Base-by-base conservation (phyloP, 2,113 vertebrate species). In the Lepisosteus osseus region DNA sequence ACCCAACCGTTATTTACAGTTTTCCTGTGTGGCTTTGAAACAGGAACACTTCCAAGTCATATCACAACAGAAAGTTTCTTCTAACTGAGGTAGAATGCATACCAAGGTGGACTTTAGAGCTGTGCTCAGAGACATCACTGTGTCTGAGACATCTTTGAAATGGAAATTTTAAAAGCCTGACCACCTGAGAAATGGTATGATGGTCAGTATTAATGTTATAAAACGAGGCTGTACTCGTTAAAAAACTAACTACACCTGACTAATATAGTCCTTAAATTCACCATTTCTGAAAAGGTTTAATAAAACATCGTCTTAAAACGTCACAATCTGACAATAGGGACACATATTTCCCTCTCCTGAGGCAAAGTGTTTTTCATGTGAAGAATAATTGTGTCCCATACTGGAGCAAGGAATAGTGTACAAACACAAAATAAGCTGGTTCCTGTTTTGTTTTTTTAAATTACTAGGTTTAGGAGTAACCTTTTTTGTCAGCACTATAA, bases 1-100 rank as follows among this genome's bases (percentile, higher is more conserved):
- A 84, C 80, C 78, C 80, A 80, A 61, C 84, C 69, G 76, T 88
- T 92, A 90, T 90, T 90, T 91, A 91, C 85, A 88, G 82, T 83
- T 86, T 90, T 88, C 74, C 85, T 87, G 77, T 70, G 72, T 51
- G 67, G 82, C 86, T 91, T 85, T 92, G 86, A 91, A 88, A 82
- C 86, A 77, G 83, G 83, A 88, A 86, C 81, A 85, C 83, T 88
- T 66, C n/a, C 14, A 3, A 70, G 59, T 80, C 84, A 75, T 76
- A 79, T 75, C 73, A 73, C 12, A 4, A 75, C 73, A 69, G 12
- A 76, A 84, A 80, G 70, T 81, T 84, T 75, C 84, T 81, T 83
- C 74, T 68, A 69, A 72, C 68, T 79, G 71, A 80, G 78, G 73
- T 3, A 14, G 74, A 85, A 69, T 59, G 6, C n/a, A 59, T 13